Base-by-base conservation (phyloP, 2,888 invertebrate species). In the Lasioglossum pauxillum region DNA sequence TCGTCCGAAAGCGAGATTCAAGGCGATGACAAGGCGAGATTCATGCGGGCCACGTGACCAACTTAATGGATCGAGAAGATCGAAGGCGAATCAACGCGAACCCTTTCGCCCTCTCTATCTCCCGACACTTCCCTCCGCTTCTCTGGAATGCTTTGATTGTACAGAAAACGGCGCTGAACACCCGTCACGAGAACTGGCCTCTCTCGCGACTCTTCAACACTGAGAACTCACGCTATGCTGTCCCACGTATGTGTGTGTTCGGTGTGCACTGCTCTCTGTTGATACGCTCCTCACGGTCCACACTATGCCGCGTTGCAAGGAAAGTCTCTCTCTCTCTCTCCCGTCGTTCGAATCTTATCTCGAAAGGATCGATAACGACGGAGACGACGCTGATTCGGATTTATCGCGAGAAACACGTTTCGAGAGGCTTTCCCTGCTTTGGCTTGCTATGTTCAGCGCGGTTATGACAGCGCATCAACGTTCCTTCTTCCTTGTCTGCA, bases 211-310 rank as follows among this genome's bases (percentile, higher is more conserved):
- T 75, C 69, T 80, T 73, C 75, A 75, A 88, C 86, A 81, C 91
- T 74, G 78, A 84, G 76, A 80, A 83, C 87, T 90, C 87, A 90
- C 84, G 84, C 89, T 90, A 85, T 82, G 88, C 88, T 89, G 75
- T 86, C 87, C 12, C 69, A 35, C 38, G 72, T 69, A 38, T 23
- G 19, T 88, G 69, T 90, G 78, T 89, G 88, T 89, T 92, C 69
- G 78, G 87, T 92, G 91, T 92, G 89, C 89, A 90, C 84, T 83
- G 88, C 85, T 90, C 84, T 90, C 27, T 31, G 78, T 84, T 87
- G 79, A 87, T 87, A 89, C 82, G 83, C 80, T 88, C 75, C 27
- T 64, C 53, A 71, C 79, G 80, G 60, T 80, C 41, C 71, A 75
- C 19, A 7, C 23, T 72, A 1, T 23, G 35, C 38, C n/a, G 10